Evolutionary conservation across 2,888 invertebrate species (phyloP), one percentile per base, ranked within the genome.

Genomic region (Agrenia bidenticulata): DNA sequence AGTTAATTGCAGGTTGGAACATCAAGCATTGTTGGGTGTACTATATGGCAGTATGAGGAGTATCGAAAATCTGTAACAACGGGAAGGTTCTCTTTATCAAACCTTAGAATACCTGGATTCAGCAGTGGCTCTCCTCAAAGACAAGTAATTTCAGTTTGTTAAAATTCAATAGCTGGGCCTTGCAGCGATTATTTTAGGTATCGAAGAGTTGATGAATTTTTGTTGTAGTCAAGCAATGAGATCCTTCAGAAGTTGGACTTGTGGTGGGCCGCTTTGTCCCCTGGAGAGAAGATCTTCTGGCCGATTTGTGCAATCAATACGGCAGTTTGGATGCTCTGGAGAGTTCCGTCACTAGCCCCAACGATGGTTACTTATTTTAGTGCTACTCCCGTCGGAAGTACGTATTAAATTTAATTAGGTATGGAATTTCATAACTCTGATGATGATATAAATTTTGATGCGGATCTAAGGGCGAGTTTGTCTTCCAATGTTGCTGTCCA

Each of bases 401-500:
- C 83, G 86, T 83, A 51, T 45, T n/a, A 45, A 45, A 9, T 45
- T 51, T 55, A 17, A 17, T 39, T 11, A 39, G 15, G 15, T 15
- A 13, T 49, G 50, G 17, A 17, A 49, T 17, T 7, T 49, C n/a
- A 17, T 49, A n/a, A 49, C 7, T 49, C 50, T 49, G n/a, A 7
- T 7, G 50, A 49, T 17, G 21, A 7, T n/a, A 21, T 15, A 5
- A 21, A 15, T 15, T 7, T 15, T 39, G 7, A 39, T 39, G 39
- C 70, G 74, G 26, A 77, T 82, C 82, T 50, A 80, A 91, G 89
- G 84, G 78, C 84, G 85, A 71, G 82, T 88, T 56, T 93, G 91
- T 79, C 84, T 88, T 81, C 93, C 97, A 2, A 94, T 97, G 94
- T 79, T 96, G 58, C 81, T 96, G 2, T 94, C 94, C n/a, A 90